These are phyloP conservation scores for Mythimna pallens DNA, from an alignment of 2,888 invertebrate species.

Conservation along the genomic window DNA sequence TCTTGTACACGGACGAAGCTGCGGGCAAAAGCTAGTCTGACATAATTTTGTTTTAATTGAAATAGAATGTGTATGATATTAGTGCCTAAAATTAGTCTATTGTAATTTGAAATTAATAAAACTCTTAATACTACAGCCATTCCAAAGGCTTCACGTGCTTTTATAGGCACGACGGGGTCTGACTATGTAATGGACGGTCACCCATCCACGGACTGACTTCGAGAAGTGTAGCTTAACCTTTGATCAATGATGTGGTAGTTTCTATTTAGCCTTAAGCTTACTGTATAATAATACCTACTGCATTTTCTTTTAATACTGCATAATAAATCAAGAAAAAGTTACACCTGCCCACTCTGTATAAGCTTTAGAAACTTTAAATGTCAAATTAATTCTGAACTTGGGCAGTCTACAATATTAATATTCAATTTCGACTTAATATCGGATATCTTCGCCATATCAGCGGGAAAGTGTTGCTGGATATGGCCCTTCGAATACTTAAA, in stretches of 20 bases:
- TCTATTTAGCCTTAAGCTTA: no score
- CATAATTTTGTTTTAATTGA: no score
- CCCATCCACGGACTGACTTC: not conserved
- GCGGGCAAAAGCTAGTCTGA: no score
- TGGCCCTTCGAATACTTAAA: constrained; percentile 11
- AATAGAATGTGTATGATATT: no score
- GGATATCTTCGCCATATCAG: constrained; percentile 38
- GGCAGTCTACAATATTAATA: constrained; percentile 46
- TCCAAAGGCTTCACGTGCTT: not conserved
- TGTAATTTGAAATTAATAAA: not conserved
- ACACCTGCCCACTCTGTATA: constrained; percentile 9
- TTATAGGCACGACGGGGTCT: not conserved
- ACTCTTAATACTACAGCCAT: not conserved
- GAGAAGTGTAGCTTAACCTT: no score
- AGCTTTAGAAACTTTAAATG: constrained; percentile 42
- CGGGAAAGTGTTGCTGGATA: constrained; percentile 24
- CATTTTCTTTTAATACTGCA: constrained; percentile 2
- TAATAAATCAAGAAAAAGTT: constrained; percentile 36
- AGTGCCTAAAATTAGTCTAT: no score
- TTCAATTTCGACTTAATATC: constrained; percentile 41
- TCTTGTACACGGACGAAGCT: no score
- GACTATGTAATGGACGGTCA: not conserved
- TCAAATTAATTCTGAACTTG: constrained; percentile 31
- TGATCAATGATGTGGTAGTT: no score
- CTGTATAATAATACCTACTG: no score